phyloP scores from a whole-genome alignment of 2,888 invertebrate species.

The Axea sp. region DNA sequence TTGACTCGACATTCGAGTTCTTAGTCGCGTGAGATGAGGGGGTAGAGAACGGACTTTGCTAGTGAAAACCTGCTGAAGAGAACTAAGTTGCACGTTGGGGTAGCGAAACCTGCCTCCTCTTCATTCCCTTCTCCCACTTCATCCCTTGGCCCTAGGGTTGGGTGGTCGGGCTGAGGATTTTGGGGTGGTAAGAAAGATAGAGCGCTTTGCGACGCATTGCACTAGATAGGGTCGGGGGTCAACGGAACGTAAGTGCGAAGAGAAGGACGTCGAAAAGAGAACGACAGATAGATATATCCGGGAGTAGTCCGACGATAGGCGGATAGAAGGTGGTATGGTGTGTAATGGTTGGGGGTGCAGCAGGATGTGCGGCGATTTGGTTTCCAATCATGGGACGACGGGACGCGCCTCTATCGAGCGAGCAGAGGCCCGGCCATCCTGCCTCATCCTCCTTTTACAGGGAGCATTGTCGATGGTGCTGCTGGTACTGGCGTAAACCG shows the following conservation, averaged over 20 bases:
- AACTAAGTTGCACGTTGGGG: conserved; percentile 61
- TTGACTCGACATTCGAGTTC: conserved; percentile 79
- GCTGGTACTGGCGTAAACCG: conserved; percentile 74
- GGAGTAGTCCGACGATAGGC: conserved; percentile 53
- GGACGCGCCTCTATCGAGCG: conserved; percentile 80
- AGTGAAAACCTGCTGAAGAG: conserved; percentile 49
- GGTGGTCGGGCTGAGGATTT: conserved; percentile 45
- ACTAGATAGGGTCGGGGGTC: conserved; percentile 72
- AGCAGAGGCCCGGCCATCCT: conserved; percentile 78
- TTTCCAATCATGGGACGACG: conserved; percentile 80
- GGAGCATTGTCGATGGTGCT: conserved; percentile 74
- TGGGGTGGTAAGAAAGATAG: conserved; percentile 64
- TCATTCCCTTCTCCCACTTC: not conserved
- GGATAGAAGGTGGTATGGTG: conserved; percentile 60
- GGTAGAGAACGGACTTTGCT: conserved; percentile 41
- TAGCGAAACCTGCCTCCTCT: conserved; percentile 4
- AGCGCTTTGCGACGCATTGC: conserved; percentile 60
- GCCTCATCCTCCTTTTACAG: conserved; percentile 72
- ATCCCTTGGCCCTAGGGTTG: conserved; percentile 62
- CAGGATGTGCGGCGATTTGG: conserved; percentile 80
- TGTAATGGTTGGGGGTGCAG: conserved; percentile 69
- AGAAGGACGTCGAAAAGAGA: conserved; percentile 50
- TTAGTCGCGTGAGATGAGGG: conserved; percentile 64
- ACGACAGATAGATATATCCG: conserved; percentile 50
- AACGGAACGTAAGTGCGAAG: conserved; percentile 70